Evolutionary conservation across 2,888 invertebrate genomes (phyloP).

Genomic region (Nymphalis urticae): DNA sequence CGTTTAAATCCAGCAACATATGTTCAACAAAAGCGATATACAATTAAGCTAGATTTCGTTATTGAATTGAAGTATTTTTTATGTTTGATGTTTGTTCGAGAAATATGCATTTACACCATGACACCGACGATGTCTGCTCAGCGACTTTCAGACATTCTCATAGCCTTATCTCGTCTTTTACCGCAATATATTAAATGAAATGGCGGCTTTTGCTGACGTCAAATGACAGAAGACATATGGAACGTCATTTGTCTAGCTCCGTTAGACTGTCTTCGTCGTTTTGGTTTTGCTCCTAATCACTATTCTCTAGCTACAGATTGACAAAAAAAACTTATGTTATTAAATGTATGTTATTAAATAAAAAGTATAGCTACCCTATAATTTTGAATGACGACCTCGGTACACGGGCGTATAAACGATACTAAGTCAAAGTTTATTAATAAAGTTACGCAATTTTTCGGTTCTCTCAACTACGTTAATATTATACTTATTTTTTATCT

Average conservation of each 20-base stretch:
- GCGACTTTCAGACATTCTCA: slow-evolving; percentile 11
- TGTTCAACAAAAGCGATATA: no score
- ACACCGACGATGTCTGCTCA: background rate
- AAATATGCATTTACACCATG: background rate
- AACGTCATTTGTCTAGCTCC: slow-evolving; percentile 23
- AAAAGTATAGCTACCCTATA: no score
- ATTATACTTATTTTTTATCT: no score
- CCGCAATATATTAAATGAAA: slow-evolving; percentile 15
- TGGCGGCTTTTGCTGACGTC: slow-evolving; percentile 21
- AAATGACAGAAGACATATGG: slow-evolving; percentile 26
- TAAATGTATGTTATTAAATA: background rate
- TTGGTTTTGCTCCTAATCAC: slow-evolving; percentile 13
- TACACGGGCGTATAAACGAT: no score
- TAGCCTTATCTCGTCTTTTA: background rate
- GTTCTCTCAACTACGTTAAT: no score
- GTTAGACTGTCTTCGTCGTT: background rate
- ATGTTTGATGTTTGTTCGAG: no score
- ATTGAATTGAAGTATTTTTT: no score
- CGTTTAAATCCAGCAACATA: no score
- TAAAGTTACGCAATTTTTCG: no score
- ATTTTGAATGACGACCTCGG: no score
- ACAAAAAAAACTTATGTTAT: background rate
- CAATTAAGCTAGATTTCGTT: no score
- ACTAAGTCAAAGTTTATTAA: no score
- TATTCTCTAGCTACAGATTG: background rate